phyloP scores from a whole-genome alignment of 2,113 vertebrate species.

The Daboia siamensis region DNA sequence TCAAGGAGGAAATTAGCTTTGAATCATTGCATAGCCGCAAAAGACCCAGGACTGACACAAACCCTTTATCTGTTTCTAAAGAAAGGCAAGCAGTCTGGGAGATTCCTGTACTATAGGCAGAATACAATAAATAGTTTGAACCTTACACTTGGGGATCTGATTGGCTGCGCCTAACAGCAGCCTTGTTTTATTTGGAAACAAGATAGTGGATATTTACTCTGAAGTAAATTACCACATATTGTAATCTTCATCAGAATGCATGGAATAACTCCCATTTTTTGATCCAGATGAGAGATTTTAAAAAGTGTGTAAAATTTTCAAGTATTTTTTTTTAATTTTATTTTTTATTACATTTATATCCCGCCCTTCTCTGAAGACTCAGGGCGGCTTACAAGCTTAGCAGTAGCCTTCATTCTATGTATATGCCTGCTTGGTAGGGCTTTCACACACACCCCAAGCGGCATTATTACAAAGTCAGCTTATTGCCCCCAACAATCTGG shows the following conservation, averaged over 20 bases:
- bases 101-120: background rate
- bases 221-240: background rate
- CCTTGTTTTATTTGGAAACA: background rate
- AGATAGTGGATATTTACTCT: background rate
- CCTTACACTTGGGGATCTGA: background rate
- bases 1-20: background rate
- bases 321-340: no score
- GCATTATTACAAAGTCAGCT: no score
- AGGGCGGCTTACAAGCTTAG: no score
- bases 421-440: no score
- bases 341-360: no score
- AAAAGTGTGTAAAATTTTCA: background rate
- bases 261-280: background rate
- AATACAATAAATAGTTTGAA: background rate
- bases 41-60: background rate
- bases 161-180: background rate
- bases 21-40: background rate
- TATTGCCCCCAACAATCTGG: no score
- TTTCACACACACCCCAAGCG: no score
- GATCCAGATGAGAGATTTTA: background rate
- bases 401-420: no score
- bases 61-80: background rate
- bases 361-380: no score
- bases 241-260: background rate
- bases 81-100: background rate